Conservation (phyloP, 1,140 invertebrate genomes). For the Oryctes rhinoceros region DNA sequence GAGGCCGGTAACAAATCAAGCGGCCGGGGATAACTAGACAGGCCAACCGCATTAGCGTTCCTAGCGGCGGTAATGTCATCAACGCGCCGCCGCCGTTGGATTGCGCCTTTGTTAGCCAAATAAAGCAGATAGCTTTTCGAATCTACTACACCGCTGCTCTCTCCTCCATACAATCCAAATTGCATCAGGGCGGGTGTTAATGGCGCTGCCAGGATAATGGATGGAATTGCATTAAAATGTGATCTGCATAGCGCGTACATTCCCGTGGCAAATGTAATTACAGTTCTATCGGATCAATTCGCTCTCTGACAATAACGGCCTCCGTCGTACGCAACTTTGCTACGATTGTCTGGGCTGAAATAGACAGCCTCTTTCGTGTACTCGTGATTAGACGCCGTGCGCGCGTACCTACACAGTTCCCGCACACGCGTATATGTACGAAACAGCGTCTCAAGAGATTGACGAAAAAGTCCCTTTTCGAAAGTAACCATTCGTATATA, state of each 20-base stretch:
- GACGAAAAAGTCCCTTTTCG: neutral
- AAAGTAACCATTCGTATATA: neutral
- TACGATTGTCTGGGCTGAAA: constrained; percentile 32
- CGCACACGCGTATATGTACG: neutral
- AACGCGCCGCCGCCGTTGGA: constrained; percentile 45
- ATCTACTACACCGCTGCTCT: constrained; percentile 46
- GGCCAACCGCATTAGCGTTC: constrained; percentile 44
- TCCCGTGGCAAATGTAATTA: constrained; percentile 60
- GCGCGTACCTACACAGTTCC: neutral
- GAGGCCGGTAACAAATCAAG: constrained; percentile 45
- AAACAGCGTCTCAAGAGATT: constrained; percentile 2
- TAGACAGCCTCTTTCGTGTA: constrained; percentile 38
- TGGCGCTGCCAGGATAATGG: constrained; percentile 62
- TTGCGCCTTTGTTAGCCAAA: constrained; percentile 54
- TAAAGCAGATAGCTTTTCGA: constrained; percentile 59
- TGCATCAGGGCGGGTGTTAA: constrained; percentile 61
- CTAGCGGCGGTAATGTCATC: constrained; percentile 52
- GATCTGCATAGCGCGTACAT: constrained; percentile 61
- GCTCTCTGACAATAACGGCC: constrained; percentile 50
- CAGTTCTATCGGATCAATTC: constrained; percentile 54
- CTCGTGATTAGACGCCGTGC: constrained; percentile 11
- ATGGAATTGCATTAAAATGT: constrained; percentile 64
- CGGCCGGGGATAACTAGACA: constrained; percentile 45
- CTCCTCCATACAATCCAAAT: constrained; percentile 59
- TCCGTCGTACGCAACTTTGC: constrained; percentile 34